Percentiles rank a stretch among this genome's conserved stretches.
Evolutionary conservation across 2,888 invertebrate species (phyloP).

Genomic region (Caenorhabditis auriculariae): DNA sequence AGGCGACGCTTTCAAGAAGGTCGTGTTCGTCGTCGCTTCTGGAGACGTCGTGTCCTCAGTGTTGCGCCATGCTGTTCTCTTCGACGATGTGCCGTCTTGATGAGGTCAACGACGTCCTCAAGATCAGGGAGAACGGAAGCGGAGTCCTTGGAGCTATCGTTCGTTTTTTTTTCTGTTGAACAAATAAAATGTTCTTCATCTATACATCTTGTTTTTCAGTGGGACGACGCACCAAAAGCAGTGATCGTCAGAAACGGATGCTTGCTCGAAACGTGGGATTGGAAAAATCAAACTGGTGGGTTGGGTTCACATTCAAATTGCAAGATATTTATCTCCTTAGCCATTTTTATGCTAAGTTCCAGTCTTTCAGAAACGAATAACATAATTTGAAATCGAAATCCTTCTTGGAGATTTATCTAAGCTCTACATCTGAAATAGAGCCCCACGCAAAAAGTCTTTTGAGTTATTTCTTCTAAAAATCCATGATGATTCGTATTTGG

Average conservation of each 20-base stretch:
- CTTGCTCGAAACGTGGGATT: slow-evolving; percentile 7
- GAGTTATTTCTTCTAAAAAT: too few species aligned
- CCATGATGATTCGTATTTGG: too few species aligned
- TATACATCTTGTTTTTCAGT: slow-evolving; percentile 1
- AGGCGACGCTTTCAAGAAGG: background rate
- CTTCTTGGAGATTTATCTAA: too few species aligned
- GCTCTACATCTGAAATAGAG: too few species aligned
- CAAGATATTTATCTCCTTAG: too few species aligned
- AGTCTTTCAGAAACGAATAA: too few species aligned
- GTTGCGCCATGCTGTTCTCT: slow-evolving; percentile 8
- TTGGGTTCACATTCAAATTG: background rate
- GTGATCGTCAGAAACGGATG: slow-evolving; percentile 7
- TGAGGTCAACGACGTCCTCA: background rate
- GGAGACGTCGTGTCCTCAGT: background rate
- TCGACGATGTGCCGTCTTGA: slow-evolving; percentile 1
- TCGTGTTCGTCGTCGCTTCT: background rate
- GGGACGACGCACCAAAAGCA: slow-evolving; percentile 5
- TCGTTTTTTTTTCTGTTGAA: background rate
- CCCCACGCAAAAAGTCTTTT: too few species aligned
- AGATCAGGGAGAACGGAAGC: slow-evolving; percentile 1
- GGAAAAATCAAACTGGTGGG: slow-evolving; percentile 6
- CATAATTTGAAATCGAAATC: too few species aligned
- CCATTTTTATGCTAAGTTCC: too few species aligned
- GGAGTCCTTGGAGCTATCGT: slow-evolving; percentile 6
- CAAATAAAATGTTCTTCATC: background rate